phyloP scores from a whole-genome alignment of 2,797 vertebrate genomes.

The Coreius guichenoti region DNA sequence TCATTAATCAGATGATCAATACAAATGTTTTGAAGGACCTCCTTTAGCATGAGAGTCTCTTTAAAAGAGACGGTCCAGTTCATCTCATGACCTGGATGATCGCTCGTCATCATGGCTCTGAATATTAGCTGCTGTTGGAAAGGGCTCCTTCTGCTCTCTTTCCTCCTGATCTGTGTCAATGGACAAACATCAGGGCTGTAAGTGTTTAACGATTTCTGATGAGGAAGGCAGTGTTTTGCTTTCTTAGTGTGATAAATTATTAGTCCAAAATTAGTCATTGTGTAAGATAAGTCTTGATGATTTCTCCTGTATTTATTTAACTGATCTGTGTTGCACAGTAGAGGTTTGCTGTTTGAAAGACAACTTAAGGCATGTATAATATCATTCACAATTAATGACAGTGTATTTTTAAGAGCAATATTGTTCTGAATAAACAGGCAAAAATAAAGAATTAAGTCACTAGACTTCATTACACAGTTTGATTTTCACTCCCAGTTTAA shows the following conservation, averaged over 20 bases:
- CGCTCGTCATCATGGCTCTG: slow-evolving; percentile 38
- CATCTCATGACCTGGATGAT: slow-evolving; percentile 7
- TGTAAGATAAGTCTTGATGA: neutral
- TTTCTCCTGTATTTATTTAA: neutral
- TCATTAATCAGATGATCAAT: slow-evolving; percentile 49
- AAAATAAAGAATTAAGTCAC: neutral
- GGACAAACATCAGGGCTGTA: slow-evolving; percentile 45
- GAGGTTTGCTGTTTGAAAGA: neutral
- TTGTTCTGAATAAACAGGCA: neutral
- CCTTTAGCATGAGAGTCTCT: neutral
- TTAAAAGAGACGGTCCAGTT: slow-evolving; percentile 30
- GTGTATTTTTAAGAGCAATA: neutral
- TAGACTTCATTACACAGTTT: neutral
- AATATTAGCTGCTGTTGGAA: neutral
- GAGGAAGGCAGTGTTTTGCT: neutral
- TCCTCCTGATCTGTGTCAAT: slow-evolving; percentile 34
- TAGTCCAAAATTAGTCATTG: neutral
- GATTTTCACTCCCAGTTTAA: neutral
- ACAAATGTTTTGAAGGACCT: neutral
- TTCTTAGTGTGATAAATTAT: neutral
- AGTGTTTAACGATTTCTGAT: slow-evolving; percentile 2
- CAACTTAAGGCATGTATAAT: neutral
- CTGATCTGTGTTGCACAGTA: neutral
- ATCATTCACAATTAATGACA: neutral
- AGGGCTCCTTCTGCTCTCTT: slow-evolving; percentile 33